phyloP scores from a whole-genome alignment of 2,888 invertebrate species.

The Ligdia adustata region DNA sequence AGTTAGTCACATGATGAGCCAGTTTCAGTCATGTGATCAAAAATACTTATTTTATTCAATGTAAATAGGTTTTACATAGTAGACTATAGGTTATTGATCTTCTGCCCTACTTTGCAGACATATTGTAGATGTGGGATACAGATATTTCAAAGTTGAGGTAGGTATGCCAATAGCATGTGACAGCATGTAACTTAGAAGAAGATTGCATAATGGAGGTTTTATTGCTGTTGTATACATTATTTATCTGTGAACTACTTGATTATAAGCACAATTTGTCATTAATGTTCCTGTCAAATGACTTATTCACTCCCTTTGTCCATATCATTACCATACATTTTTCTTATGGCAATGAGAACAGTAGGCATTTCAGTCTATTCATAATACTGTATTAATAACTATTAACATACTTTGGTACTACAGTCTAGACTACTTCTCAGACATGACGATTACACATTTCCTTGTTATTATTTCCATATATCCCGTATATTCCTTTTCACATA shows the following conservation, averaged over 20 bases:
- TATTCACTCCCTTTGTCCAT: conserved; percentile 2
- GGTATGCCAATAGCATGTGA: conserved; percentile 2
- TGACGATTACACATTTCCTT: conserved; percentile 18
- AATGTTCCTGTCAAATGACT: too few species aligned
- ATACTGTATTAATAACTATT: neutral
- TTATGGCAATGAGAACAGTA: neutral
- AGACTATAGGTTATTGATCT: conserved; percentile 14
- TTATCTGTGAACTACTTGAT: too few species aligned
- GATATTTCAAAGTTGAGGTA: conserved; percentile 8
- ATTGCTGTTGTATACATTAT: too few species aligned
- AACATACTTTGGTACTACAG: neutral
- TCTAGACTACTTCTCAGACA: neutral
- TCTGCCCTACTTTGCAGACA: conserved; percentile 10
- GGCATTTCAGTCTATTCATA: neutral
- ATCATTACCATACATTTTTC: neutral
- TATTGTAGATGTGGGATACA: conserved; percentile 9
- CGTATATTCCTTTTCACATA: conserved; percentile 1
- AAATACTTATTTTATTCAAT: neutral
- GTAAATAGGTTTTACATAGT: neutral
- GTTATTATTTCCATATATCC: conserved; percentile 15
- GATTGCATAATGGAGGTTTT: too few species aligned
- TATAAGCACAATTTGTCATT: too few species aligned
- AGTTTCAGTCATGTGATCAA: conserved; percentile 61
- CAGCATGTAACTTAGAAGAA: conserved; percentile 1
- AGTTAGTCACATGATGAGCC: conserved; percentile 62